A percentile compares a stretch with the other conserved stretches of the same genome.
These are phyloP conservation scores for Oscheius sp. DNA, from an alignment of 2,888 invertebrate species.

Conservation along the genomic window DNA sequence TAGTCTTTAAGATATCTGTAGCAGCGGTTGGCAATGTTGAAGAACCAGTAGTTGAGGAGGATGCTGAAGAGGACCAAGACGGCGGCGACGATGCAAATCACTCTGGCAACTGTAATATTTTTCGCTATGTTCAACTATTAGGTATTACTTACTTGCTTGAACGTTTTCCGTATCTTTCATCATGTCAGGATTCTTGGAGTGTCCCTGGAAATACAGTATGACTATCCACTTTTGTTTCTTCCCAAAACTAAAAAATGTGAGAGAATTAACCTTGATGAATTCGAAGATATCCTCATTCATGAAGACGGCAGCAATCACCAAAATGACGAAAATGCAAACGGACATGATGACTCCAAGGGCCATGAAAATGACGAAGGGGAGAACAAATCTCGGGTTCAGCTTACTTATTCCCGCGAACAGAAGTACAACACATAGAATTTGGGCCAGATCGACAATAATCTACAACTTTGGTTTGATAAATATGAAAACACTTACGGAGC, in stretches of 20 bases:
- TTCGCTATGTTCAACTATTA: background rate
- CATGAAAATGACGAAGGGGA: conserved; percentile 19
- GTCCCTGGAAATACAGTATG: background rate
- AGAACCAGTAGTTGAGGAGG: conserved; percentile 21
- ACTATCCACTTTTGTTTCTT: too few relatives aligned
- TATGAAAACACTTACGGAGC: background rate
- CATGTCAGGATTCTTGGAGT: background rate
- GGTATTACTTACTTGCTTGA: background rate
- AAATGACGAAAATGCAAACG: background rate
- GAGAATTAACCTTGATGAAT: background rate
- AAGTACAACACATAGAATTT: background rate
- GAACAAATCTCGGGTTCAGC: conserved; percentile 1
- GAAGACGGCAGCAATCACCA: background rate
- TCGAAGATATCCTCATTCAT: background rate
- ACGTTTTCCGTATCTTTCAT: background rate
- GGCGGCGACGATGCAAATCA: background rate
- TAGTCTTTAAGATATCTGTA: conserved; percentile 23
- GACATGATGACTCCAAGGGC: background rate
- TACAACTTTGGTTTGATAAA: background rate
- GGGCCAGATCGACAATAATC: background rate
- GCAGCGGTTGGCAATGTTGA: conserved; percentile 12
- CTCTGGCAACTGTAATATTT: background rate
- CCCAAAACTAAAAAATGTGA: too few relatives aligned
- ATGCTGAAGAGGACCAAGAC: background rate
- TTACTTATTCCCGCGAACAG: conserved; percentile 11